Evolutionary conservation across 2,113 vertebrate genomes (phyloP).

Genomic region (Naja naja): DNA sequence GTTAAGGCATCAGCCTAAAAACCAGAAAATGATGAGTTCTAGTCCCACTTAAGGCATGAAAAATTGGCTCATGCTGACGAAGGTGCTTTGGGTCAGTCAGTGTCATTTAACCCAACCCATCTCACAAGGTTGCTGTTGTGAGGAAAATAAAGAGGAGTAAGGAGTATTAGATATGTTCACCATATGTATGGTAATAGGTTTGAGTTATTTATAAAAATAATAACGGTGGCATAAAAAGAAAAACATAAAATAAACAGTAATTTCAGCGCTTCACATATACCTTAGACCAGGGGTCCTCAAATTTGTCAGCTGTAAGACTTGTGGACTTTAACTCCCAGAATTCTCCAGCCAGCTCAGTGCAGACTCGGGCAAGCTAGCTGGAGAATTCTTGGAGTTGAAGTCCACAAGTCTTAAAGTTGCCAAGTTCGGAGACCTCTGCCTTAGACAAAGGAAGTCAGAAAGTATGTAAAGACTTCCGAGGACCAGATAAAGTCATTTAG

Average conservation of each 20-base stretch:
- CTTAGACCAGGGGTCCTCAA: not conserved
- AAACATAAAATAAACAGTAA: not conserved
- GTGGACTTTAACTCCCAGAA: too few relatives aligned
- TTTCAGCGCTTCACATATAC: not conserved
- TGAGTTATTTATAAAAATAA: not conserved
- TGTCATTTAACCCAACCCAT: too few relatives aligned
- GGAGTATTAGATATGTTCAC: not conserved
- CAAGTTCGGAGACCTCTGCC: too few relatives aligned
- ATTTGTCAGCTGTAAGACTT: too few relatives aligned
- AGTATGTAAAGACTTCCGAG: too few relatives aligned
- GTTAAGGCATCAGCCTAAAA: not conserved
- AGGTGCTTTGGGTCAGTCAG: not conserved
- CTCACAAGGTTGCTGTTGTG: not conserved
- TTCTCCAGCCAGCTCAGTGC: too few relatives aligned
- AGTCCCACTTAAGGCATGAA: not conserved
- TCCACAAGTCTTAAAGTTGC: too few relatives aligned
- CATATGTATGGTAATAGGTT: not conserved
- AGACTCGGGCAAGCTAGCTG: too few relatives aligned
- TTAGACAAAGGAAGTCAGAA: not conserved
- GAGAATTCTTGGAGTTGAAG: too few relatives aligned
- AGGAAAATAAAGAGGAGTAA: not conserved
- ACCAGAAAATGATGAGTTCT: not conserved
- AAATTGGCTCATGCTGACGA: not conserved
- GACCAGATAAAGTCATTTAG: too few relatives aligned
- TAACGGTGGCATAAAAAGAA: not conserved